Conservation (phyloP, 53 echinoderm and acorn worm genomes). For the Luidia sarsii region DNA sequence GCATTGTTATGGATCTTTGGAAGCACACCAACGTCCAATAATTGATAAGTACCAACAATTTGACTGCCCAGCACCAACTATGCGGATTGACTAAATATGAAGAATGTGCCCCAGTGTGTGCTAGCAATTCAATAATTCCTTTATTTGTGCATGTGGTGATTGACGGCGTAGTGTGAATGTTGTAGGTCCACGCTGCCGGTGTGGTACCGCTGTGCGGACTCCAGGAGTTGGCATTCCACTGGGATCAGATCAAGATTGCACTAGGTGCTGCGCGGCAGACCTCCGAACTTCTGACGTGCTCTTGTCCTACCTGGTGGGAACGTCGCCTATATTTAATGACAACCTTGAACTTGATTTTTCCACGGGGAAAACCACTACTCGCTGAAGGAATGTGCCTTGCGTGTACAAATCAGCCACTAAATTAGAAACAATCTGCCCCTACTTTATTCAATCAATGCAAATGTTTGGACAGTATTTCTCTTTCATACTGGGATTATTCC, state of each 20-base stretch:
- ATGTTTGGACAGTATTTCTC: slow-evolving; percentile 29
- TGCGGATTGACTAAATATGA: slow-evolving; percentile 18
- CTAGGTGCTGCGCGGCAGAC: slow-evolving; percentile 1
- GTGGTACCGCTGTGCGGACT: background rate
- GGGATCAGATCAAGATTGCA: slow-evolving; percentile 1
- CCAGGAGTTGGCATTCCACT: slow-evolving; percentile 22
- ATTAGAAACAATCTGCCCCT: background rate
- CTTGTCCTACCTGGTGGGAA: background rate
- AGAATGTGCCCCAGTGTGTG: slow-evolving; percentile 37
- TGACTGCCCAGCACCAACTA: background rate
- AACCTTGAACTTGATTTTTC: slow-evolving; percentile 30
- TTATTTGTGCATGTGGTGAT: slow-evolving; percentile 34
- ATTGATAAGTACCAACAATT: slow-evolving; percentile 8
- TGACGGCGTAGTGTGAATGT: slow-evolving; percentile 23
- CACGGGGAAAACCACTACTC: background rate
- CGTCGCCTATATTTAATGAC: slow-evolving; percentile 1
- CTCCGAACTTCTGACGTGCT: background rate
- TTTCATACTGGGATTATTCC: slow-evolving; percentile 1
- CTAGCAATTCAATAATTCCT: slow-evolving; percentile 32
- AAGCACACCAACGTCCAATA: background rate
- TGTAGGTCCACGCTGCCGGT: background rate
- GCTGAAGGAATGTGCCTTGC: slow-evolving; percentile 40
- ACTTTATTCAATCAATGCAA: slow-evolving; percentile 24
- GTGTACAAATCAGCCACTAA: slow-evolving; percentile 24
- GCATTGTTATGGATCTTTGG: too few species aligned